Percentiles rank a stretch among this genome's conserved stretches.
Evolutionary conservation across 2,113 vertebrate genomes (phyloP).

Genomic region (Shinisaurus crocodilurus): DNA sequence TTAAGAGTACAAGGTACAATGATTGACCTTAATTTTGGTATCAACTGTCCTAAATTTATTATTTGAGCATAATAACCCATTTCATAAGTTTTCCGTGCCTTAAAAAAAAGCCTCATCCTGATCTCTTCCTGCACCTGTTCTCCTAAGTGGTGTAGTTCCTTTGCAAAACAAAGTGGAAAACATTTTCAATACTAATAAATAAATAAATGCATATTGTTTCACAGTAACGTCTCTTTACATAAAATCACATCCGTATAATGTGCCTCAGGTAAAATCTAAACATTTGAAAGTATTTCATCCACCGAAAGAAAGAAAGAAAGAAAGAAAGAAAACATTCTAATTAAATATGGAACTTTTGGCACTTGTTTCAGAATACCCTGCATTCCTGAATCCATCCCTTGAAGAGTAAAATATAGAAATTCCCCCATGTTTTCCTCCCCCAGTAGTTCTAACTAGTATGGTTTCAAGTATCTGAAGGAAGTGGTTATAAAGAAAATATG

Average conservation of each 20-base stretch:
- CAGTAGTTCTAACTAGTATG: slow-evolving; percentile 17
- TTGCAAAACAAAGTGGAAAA: slow-evolving; percentile 54
- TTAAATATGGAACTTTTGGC: slow-evolving; percentile 37
- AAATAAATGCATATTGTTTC: slow-evolving; percentile 52
- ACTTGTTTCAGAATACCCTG: slow-evolving; percentile 32
- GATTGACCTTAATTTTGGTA: slow-evolving; percentile 71
- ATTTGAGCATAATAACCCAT: slow-evolving; percentile 56
- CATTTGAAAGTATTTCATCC: slow-evolving; percentile 55
- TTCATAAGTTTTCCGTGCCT: slow-evolving; percentile 56
- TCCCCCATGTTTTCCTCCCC: slow-evolving; percentile 23
- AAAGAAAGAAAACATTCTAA: slow-evolving; percentile 36
- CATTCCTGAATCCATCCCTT: slow-evolving; percentile 34
- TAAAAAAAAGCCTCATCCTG: slow-evolving; percentile 51
- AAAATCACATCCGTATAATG: slow-evolving; percentile 36
- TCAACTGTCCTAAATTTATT: slow-evolving; percentile 65
- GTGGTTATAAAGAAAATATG: slow-evolving; percentile 37
- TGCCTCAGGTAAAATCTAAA: slow-evolving; percentile 37
- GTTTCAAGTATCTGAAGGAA: slow-evolving; percentile 43
- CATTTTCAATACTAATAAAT: slow-evolving; percentile 59
- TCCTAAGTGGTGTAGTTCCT: slow-evolving; percentile 52
- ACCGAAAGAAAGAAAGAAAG: slow-evolving; percentile 34
- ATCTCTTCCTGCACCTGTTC: slow-evolving; percentile 55
- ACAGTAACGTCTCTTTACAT: slow-evolving; percentile 16
- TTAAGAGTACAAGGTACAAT: slow-evolving; percentile 68
- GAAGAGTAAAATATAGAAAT: slow-evolving; percentile 20